phyloP scores from a whole-genome alignment of 1,140 invertebrate species.

The Magallana gigas region DNA sequence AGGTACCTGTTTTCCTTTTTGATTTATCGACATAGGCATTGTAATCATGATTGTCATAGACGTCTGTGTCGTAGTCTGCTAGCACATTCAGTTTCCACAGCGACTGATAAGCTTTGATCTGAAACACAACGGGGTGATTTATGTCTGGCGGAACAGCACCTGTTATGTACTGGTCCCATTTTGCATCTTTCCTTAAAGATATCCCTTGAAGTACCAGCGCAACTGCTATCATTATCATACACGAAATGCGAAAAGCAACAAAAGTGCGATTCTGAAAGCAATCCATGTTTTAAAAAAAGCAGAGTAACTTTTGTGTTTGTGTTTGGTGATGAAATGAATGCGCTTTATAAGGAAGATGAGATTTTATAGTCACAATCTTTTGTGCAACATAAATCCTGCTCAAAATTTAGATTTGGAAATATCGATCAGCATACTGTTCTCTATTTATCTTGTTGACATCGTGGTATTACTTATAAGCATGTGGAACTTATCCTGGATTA shows the following conservation, averaged over 20 bases:
- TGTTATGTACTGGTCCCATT: constrained; percentile 19
- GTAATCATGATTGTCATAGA: background rate
- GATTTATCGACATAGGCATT: background rate
- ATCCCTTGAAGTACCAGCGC: background rate
- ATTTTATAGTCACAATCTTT: too few relatives aligned
- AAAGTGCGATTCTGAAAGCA: background rate
- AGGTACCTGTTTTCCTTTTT: background rate
- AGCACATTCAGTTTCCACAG: background rate
- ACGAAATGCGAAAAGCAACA: background rate
- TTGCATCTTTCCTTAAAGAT: background rate
- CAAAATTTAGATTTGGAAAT: too few relatives aligned
- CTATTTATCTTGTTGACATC: too few relatives aligned
- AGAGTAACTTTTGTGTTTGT: too few relatives aligned
- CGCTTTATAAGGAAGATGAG: too few relatives aligned
- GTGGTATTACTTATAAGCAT: too few relatives aligned
- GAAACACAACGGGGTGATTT: background rate
- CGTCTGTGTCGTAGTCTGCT: background rate
- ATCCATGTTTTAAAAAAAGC: background rate
- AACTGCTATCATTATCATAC: background rate
- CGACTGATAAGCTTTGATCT: background rate
- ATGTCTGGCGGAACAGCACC: background rate
- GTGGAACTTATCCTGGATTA: too few relatives aligned
- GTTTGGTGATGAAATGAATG: too few relatives aligned
- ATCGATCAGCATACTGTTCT: too few relatives aligned
- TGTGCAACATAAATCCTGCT: too few relatives aligned